Base-by-base conservation (phyloP, 2,797 vertebrate genomes). In the Myripristis murdjan region DNA sequence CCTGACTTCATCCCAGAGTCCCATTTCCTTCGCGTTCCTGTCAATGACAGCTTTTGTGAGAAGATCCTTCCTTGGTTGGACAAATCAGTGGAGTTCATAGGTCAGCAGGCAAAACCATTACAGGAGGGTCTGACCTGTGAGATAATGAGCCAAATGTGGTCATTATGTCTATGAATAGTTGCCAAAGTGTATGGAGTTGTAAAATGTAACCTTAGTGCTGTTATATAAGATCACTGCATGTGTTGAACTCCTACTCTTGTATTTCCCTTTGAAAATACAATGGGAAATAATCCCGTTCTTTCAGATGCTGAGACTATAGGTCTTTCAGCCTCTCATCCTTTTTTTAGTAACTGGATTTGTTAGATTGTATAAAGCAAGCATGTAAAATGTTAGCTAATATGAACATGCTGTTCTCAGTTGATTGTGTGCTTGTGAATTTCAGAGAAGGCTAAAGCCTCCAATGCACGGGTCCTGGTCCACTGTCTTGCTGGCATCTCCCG, bases 11-110 rank as follows among this genome's bases (percentile, higher is more conserved):
- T 99, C 89, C 95, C 95, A 0, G 97, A 99, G 51, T 95, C 96
- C 0, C 97, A 97, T 82, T 99, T 99, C 92, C 94, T 99, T 47
- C 86, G 98, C 9, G 96, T 99, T 22, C 98, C 98, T 0, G 97
- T 99, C 77, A 99, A 98, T 0, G 98, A 99, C 88, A 98, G 97
- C 68, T 99, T 99, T 90, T 97, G 97, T 26, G 98, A 99, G 92
- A 99, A 98, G 92, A 99, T 99, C 88, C 91, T 99, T 71, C 98
- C 98, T 0, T 99, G 97, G 97, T 59, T 98, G 92, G 97, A 99
- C 93, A 94, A 95, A 46, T 99, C 98, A 0, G 95, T 99, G 1
- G 98, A 99, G 82, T 99, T 99, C 90, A 99, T 99, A 87, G 97
- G 98, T 98, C 83, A 92, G 94, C 58, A 6, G 16, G 5, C 12